A percentile compares a stretch with the other conserved stretches of the same genome.
phyloP scores from a whole-genome alignment of 2,113 vertebrate species.

The Pelusios castaneus region DNA sequence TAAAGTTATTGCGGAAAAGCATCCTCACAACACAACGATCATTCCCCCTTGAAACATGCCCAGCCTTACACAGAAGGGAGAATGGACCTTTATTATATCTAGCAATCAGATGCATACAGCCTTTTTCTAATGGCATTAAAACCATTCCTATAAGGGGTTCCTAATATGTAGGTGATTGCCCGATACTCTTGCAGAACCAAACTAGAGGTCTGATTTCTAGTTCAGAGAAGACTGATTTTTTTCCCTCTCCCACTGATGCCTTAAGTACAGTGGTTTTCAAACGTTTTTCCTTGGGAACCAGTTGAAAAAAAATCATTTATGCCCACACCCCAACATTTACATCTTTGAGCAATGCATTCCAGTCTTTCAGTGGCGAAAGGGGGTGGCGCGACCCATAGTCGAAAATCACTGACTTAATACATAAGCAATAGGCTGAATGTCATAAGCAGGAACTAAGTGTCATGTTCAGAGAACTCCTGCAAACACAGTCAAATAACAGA shows the following conservation, averaged over 20 bases:
- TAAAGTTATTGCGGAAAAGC: background rate
- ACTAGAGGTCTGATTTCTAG: background rate
- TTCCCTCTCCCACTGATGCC: background rate
- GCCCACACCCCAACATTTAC: no score
- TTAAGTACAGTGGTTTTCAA: no score
- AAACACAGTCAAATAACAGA: background rate
- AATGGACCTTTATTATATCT: background rate
- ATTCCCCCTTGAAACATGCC: background rate
- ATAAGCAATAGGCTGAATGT: background rate
- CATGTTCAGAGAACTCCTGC: background rate
- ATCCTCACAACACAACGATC: background rate
- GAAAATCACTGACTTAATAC: no score
- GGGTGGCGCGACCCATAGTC: no score
- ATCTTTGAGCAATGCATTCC: no score
- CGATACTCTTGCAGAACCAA: background rate
- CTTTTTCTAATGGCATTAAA: background rate
- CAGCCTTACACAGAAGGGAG: background rate
- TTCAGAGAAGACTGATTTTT: background rate
- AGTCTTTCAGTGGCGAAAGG: no score
- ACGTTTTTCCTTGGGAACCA: no score
- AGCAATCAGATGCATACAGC: background rate
- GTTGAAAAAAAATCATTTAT: no score
- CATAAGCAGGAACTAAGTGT: background rate
- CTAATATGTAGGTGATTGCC: background rate
- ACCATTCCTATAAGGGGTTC: background rate